Conservation (phyloP, 2,888 invertebrate genomes). For the Oscheius myriophilus region DNA sequence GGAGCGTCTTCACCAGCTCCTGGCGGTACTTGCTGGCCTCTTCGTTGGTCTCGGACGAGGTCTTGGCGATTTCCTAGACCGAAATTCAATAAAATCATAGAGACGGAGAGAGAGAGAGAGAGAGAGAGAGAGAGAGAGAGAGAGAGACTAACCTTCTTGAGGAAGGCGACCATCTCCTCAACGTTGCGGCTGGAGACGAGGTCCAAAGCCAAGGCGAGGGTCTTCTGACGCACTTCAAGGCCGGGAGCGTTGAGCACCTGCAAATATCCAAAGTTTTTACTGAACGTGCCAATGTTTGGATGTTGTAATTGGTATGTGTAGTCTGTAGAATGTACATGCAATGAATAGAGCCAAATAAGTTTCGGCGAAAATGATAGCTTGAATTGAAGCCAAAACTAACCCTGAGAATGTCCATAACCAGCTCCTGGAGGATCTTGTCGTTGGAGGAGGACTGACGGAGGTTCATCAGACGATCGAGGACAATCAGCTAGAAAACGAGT, state of each 20-base stretch:
- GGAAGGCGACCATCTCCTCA: slow-evolving; percentile 78
- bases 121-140: too few relatives aligned
- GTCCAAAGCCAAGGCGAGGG: slow-evolving; percentile 84
- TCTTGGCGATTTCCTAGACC: slow-evolving; percentile 67
- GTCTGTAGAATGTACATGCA: too few relatives aligned
- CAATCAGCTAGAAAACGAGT: slow-evolving; percentile 78
- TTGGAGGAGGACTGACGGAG: slow-evolving; percentile 77
- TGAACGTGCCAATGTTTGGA: background rate
- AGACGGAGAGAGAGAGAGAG: too few relatives aligned
- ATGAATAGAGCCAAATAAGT: too few relatives aligned
- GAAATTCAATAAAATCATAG: background rate
- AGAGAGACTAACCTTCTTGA: slow-evolving; percentile 55
- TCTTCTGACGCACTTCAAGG: slow-evolving; percentile 82
- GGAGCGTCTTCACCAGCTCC: slow-evolving; percentile 90
- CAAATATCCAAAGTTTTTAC: background rate
- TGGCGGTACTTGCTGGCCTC: slow-evolving; percentile 92
- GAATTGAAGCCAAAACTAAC: slow-evolving; percentile 82
- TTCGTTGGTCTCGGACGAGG: slow-evolving; percentile 78
- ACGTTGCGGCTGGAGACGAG: slow-evolving; percentile 90
- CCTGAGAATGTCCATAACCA: slow-evolving; percentile 96
- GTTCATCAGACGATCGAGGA: slow-evolving; percentile 89
- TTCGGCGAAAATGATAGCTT: too few relatives aligned
- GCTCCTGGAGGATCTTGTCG: slow-evolving; percentile 75
- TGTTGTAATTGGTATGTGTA: too few relatives aligned
- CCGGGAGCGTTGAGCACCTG: slow-evolving; percentile 50